These are phyloP conservation scores for Lynx canadensis DNA, from an alignment of 2,113 vertebrate genomes.

Conservation along the genomic window DNA sequence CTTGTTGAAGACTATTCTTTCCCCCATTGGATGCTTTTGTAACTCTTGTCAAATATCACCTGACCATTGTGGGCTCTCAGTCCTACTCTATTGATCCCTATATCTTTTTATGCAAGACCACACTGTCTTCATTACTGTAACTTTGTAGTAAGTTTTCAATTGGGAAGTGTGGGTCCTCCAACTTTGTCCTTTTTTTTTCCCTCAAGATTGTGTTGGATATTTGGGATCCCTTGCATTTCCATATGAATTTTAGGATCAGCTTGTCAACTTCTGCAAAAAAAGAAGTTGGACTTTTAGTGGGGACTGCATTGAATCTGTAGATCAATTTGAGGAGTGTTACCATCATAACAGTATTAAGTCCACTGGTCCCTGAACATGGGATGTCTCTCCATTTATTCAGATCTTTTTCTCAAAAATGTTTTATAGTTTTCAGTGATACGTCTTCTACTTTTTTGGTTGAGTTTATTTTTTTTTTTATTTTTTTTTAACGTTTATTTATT, in stretches of 20 bases:
- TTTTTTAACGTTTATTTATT: too few relatives aligned
- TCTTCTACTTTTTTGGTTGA: not conserved
- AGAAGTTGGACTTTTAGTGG: not conserved
- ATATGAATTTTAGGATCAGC: not conserved
- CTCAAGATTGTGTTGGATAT: not conserved
- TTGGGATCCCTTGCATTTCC: not conserved
- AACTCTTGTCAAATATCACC: not conserved
- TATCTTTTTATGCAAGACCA: not conserved
- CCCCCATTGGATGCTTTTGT: not conserved
- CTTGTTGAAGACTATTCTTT: not conserved
- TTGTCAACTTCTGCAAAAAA: not conserved
- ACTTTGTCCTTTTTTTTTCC: not conserved
- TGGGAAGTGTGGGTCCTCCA: not conserved
- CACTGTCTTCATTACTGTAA: not conserved
- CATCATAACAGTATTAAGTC: not conserved
- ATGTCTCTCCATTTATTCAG: not conserved
- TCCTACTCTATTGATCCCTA: not conserved
- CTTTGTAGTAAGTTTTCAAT: not conserved
- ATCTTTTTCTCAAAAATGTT: not conserved
- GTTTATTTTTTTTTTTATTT: not conserved
- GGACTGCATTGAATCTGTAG: not conserved
- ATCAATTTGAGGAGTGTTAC: not conserved
- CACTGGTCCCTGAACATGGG: not conserved
- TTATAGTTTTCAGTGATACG: not conserved
- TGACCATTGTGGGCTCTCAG: not conserved